phyloP scores from a whole-genome alignment of 2,888 invertebrate genomes.

The Labia minor region DNA sequence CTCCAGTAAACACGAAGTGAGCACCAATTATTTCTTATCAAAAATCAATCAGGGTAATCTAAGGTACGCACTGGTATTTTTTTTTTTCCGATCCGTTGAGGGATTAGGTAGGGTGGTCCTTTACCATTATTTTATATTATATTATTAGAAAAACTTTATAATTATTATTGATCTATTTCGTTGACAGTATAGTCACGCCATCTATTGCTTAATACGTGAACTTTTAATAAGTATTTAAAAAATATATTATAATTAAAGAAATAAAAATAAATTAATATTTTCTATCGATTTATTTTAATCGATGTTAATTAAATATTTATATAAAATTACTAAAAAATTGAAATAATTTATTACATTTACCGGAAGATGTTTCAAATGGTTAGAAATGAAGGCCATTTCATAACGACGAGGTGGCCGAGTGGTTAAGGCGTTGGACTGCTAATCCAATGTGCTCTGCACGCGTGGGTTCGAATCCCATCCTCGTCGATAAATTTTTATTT shows the following conservation, averaged over 20 bases:
- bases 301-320: neutral
- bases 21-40: too few species aligned
- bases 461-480: conserved; percentile 76
- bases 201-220: too few species aligned
- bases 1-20: too few species aligned
- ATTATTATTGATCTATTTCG: too few species aligned
- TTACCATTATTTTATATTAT: too few species aligned
- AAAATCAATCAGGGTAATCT: too few species aligned
- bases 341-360: neutral
- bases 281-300: neutral
- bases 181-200: too few species aligned
- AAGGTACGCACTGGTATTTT: too few species aligned
- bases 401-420: conserved; percentile 69
- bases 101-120: too few species aligned
- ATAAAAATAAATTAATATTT: neutral
- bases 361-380: neutral
- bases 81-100: too few species aligned
- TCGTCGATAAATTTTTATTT: conserved; percentile 44
- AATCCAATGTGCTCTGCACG: conserved; percentile 78
- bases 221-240: too few species aligned
- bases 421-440: conserved; percentile 79
- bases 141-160: too few species aligned
- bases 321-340: neutral
- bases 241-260: neutral
- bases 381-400: neutral